Conservation (phyloP, 2,797 vertebrate species). For the Echiichthys vipera region DNA sequence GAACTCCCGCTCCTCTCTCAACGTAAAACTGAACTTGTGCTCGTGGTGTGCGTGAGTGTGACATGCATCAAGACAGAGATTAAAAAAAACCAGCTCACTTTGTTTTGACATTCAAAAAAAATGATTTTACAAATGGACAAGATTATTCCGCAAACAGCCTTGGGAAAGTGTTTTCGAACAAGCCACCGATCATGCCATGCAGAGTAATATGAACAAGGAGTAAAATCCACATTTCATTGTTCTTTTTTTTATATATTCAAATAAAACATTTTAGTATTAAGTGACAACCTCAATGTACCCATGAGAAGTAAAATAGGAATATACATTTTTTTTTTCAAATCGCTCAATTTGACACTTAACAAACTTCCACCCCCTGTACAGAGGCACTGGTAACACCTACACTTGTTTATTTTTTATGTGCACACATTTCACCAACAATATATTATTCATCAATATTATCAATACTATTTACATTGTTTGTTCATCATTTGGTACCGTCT, state of each 20-base stretch:
- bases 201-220: slow-evolving; percentile 80
- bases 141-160: slow-evolving; percentile 58
- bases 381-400: slow-evolving; percentile 77
- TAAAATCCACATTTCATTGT: slow-evolving; percentile 68
- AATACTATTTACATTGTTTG: slow-evolving; percentile 80
- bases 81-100: slow-evolving; percentile 13
- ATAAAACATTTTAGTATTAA: slow-evolving; percentile 67
- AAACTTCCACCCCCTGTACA: slow-evolving; percentile 71
- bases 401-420: slow-evolving; percentile 64
- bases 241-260: slow-evolving; percentile 45
- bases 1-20: slow-evolving; percentile 42
- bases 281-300: slow-evolving; percentile 72
- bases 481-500: slow-evolving; percentile 79
- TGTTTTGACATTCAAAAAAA: slow-evolving; percentile 63
- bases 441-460: slow-evolving; percentile 78
- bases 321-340: slow-evolving; percentile 55
- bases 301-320: slow-evolving; percentile 77
- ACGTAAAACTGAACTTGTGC: slow-evolving; percentile 52
- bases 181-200: slow-evolving; percentile 85
- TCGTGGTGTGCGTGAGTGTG: slow-evolving; percentile 32
- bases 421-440: slow-evolving; percentile 81
- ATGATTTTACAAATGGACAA: slow-evolving; percentile 58
- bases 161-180: slow-evolving; percentile 75
- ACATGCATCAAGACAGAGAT: slow-evolving; percentile 32
- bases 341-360: slow-evolving; percentile 67